phyloP scores from a whole-genome alignment of 1,140 invertebrate species.

The Fragariocoptes setiger region DNA sequence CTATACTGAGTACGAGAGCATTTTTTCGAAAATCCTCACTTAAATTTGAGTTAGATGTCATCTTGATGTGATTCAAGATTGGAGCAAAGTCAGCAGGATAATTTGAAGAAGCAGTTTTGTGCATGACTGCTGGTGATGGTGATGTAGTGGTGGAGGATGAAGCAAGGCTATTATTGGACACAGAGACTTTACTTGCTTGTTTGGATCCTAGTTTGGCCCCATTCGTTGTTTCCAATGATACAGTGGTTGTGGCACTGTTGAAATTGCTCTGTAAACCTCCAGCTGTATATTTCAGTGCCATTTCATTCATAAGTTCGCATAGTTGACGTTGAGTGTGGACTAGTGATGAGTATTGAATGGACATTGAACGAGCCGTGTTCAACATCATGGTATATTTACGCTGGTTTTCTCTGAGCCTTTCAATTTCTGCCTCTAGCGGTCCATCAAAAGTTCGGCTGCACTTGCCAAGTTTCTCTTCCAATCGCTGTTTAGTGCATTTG shows the following conservation, averaged over 20 bases:
- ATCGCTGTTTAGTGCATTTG: constrained; percentile 74
- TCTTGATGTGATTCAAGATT: background rate
- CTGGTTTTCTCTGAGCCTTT: constrained; percentile 64
- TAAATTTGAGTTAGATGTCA: constrained; percentile 18
- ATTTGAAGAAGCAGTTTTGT: background rate
- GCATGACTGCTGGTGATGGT: background rate
- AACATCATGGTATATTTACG: constrained; percentile 63
- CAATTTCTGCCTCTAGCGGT: constrained; percentile 71
- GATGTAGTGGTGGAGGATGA: background rate
- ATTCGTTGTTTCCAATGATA: background rate
- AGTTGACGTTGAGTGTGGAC: constrained; percentile 5
- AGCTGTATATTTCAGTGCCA: constrained; percentile 4
- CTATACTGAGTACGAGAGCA: constrained; percentile 64
- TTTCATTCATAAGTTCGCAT: constrained; percentile 7
- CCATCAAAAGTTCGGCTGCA: constrained; percentile 36
- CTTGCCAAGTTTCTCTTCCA: constrained; percentile 78
- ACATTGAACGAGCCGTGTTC: constrained; percentile 31
- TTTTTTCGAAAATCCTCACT: constrained; percentile 82
- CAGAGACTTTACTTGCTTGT: background rate
- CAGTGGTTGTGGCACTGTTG: background rate
- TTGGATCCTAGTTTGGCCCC: background rate
- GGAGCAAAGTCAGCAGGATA: background rate
- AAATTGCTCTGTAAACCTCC: too few relatives aligned
- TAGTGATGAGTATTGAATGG: constrained; percentile 6
- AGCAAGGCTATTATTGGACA: background rate